Conservation (phyloP, 2,113 vertebrate genomes). For the Sinocyclocheilus rhinocerous region DNA sequence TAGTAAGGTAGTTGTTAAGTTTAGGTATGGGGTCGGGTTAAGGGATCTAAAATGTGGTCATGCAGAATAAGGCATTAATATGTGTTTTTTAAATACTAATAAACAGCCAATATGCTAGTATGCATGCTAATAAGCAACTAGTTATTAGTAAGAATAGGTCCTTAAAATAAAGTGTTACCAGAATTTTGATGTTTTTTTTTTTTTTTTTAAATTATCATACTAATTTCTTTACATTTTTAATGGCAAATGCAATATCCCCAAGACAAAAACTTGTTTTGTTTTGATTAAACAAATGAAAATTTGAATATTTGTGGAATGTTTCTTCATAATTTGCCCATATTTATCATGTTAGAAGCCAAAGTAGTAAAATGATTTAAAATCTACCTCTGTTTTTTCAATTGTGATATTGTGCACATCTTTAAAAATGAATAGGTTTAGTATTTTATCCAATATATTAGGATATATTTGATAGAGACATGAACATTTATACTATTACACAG, state of each 20-base stretch:
- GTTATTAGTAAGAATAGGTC: too few relatives aligned
- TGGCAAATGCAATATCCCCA: neutral
- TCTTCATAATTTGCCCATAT: neutral
- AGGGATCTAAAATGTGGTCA: too few relatives aligned
- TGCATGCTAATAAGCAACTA: too few relatives aligned
- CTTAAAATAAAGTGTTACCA: too few relatives aligned
- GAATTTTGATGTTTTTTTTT: neutral
- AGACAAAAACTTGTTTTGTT: neutral
- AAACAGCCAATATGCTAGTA: too few relatives aligned
- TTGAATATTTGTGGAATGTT: neutral
- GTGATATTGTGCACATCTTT: neutral
- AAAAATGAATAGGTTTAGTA: neutral
- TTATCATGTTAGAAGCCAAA: neutral
- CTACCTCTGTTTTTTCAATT: neutral
- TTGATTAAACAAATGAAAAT: neutral
- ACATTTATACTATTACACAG: too few relatives aligned
- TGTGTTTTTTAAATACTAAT: too few relatives aligned
- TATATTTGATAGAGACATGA: too few relatives aligned
- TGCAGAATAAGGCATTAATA: too few relatives aligned
- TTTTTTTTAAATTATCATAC: neutral
- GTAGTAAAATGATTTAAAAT: neutral
- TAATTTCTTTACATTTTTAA: neutral
- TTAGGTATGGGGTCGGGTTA: too few relatives aligned
- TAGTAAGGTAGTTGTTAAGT: too few relatives aligned
- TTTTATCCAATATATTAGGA: neutral